Evolutionary conservation across 2,888 invertebrate genomes (phyloP).

Genomic region (Drosophila macrospina): DNA sequence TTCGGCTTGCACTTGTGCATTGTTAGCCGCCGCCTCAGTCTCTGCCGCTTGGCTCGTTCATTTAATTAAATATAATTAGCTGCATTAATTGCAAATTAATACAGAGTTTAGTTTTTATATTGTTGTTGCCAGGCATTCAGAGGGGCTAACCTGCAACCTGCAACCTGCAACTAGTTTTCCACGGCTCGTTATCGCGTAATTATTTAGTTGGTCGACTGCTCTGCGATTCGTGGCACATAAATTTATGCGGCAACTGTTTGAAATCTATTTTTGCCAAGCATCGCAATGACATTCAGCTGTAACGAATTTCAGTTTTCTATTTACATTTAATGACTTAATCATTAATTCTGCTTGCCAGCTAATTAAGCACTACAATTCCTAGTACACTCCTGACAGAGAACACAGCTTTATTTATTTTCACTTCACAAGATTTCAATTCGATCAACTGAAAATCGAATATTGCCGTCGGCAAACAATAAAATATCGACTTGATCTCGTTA

Average conservation of each 20-base stretch:
- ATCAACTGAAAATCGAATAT: conserved; percentile 23
- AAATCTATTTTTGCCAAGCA: conserved; percentile 13
- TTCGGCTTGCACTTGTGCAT: conserved; percentile 47
- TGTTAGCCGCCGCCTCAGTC: conserved; percentile 44
- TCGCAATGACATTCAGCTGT: conserved; percentile 44
- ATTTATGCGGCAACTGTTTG: conserved; percentile 36
- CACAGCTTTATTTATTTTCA: background rate
- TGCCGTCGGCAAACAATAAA: conserved; percentile 43
- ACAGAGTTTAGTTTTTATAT: conserved; percentile 74
- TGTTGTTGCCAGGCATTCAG: conserved; percentile 61
- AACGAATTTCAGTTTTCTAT: conserved; percentile 26
- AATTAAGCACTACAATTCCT: conserved; percentile 16
- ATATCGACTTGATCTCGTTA: background rate
- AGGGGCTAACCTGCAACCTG: background rate
- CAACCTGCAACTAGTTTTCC: conserved; percentile 65
- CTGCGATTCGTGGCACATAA: conserved; percentile 40
- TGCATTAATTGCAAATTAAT: conserved; percentile 82
- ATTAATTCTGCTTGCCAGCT: conserved; percentile 12
- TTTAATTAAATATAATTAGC: conserved; percentile 82
- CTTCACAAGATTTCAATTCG: background rate
- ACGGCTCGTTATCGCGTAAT: conserved; percentile 76
- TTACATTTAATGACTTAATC: conserved; percentile 63
- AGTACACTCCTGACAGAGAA: background rate
- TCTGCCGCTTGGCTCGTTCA: conserved; percentile 69
- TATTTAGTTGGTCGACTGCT: conserved; percentile 51